Conservation (phyloP, 2,888 invertebrate species). For the Melolontha melolontha region DNA sequence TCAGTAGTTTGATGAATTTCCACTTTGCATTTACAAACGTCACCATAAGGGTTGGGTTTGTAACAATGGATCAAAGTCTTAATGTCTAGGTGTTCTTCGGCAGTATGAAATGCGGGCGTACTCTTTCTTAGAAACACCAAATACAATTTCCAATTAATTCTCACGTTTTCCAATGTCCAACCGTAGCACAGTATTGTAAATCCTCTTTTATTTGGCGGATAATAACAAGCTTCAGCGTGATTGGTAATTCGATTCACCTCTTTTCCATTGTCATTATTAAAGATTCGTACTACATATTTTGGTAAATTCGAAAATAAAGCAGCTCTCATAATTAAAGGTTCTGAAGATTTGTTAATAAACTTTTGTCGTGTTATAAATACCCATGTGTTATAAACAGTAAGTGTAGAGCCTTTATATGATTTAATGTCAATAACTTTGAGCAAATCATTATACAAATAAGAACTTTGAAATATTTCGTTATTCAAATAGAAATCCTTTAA, state of each 20-base stretch:
- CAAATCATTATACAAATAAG: conserved; percentile 55
- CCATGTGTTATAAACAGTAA: conserved; percentile 50
- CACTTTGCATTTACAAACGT: conserved; percentile 49
- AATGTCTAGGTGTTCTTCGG: conserved; percentile 26
- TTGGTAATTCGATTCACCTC: conserved; percentile 55
- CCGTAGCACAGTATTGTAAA: conserved; percentile 61
- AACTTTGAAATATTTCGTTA: conserved; percentile 15
- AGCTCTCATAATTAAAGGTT: conserved; percentile 51
- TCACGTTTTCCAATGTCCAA: conserved; percentile 49
- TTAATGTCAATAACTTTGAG: conserved; percentile 49
- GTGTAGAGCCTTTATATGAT: conserved; percentile 47
- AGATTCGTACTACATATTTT: conserved; percentile 55
- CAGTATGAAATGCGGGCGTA: conserved; percentile 2
- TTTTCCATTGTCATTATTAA: conserved; percentile 58
- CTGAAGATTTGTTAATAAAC: conserved; percentile 52
- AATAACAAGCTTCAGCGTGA: conserved; percentile 52
- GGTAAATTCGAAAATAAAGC: conserved; percentile 54
- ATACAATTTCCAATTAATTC: conserved; percentile 54
- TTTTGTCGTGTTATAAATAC: conserved; percentile 54
- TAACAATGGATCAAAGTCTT: conserved; percentile 44
- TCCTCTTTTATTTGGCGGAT: conserved; percentile 55
- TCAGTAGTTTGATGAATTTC: conserved; percentile 46
- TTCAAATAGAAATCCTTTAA: conserved; percentile 55
- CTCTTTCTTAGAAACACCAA: conserved; percentile 49
- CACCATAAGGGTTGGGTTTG: conserved; percentile 49